Base-by-base conservation (phyloP, 1,140 invertebrate genomes). In the Latrodectus geometricus region DNA sequence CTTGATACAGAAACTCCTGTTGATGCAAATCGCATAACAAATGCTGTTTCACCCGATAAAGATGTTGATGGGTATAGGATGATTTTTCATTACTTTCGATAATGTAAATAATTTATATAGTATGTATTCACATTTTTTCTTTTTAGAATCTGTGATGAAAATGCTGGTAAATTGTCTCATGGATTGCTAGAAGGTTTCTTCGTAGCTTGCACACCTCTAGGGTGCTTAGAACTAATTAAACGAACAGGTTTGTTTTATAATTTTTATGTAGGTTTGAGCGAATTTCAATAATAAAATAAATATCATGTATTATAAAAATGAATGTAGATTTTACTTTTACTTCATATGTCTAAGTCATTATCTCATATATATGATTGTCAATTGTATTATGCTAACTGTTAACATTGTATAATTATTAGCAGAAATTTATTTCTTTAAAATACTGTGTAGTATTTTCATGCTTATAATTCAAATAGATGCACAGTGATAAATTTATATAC, bases 221-320 rank as follows among this genome's bases (percentile, higher is more conserved):
- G 97, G 14, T 97, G 96, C 89, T 93, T 99, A 85, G 96, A 99
- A 91, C 93, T 99, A 0, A 98, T 98, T 86, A 96, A 95, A 90
- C 94, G 92, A 93, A 94, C 91, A 88, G 92, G 91, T 82, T 80
- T 3, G 35, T 70, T 66, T 14, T n/a, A 21, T 20, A 20, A 35
- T 69, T 70, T 11, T 76, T 8, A 7, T 21, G 4, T 79, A 14
- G 48, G 4, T 23, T n/a, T 9, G 61, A 12, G 12, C 12, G 12
- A 65, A 65, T 65, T 65, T 65, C n/a, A 65, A 11, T 65, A 11
- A 65, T 15, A 65, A 65, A 7, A 65, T 15, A 65, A 14, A 65
- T 65, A n/a, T 65, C 7, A 15, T n/a, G 3, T 7, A 65, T 14
- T 65, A 65, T 65, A 3, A 14, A 65, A 65, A n/a, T 2, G n/a